Evolutionary conservation across 1,140 invertebrate species (phyloP).

Genomic region (Cephus cinctus): DNA sequence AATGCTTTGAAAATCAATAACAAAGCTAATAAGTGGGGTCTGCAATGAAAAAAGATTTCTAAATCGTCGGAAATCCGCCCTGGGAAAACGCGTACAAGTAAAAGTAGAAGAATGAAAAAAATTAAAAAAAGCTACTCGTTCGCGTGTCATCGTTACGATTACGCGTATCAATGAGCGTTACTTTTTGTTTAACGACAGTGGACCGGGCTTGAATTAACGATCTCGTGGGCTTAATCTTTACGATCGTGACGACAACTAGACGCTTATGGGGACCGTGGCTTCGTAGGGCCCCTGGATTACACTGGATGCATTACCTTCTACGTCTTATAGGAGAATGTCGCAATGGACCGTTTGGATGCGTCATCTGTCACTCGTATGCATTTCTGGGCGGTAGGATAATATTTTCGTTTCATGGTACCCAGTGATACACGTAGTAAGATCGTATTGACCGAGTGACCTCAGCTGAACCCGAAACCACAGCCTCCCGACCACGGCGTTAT

Average conservation of each 20-base stretch:
- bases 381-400: slow-evolving; percentile 32
- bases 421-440: slow-evolving; percentile 32
- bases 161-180: neutral
- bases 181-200: neutral
- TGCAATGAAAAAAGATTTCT: too few species aligned
- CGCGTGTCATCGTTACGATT: neutral
- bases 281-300: neutral
- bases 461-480: slow-evolving; percentile 39
- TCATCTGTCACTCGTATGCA: neutral
- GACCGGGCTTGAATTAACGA: neutral
- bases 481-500: too few species aligned
- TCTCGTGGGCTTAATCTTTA: slow-evolving; percentile 3
- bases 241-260: neutral
- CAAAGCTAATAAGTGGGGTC: too few species aligned
- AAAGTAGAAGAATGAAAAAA: too few species aligned
- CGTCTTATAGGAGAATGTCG: neutral
- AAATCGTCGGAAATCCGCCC: too few species aligned
- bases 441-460: slow-evolving; percentile 27
- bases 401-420: slow-evolving; percentile 47
- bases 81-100: too few species aligned
- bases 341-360: neutral
- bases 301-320: neutral
- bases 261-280: neutral
- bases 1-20: too few species aligned
- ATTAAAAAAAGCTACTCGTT: too few species aligned